phyloP scores from a whole-genome alignment of 2,888 invertebrate species.

The Himalopsyche japonica region DNA sequence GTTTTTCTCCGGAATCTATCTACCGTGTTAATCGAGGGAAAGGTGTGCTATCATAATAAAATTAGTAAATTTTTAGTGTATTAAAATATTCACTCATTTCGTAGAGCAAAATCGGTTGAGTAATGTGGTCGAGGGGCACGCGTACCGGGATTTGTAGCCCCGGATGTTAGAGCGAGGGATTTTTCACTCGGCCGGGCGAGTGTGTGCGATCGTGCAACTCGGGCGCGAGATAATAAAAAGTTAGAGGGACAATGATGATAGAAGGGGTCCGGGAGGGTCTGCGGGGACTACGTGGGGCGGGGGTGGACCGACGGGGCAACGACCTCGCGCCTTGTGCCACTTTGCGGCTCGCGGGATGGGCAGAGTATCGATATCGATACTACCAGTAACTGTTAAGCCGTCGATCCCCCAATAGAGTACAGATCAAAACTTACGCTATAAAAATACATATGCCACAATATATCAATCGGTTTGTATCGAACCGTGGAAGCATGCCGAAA shows the following conservation, averaged over 20 bases:
- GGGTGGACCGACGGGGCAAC: conserved; percentile 7
- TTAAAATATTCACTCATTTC: no score
- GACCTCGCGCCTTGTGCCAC: conserved; percentile 22
- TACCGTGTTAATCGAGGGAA: no score
- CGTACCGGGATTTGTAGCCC: neutral
- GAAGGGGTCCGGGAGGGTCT: neutral
- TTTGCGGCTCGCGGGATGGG: neutral
- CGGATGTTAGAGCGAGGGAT: neutral
- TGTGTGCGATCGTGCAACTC: neutral
- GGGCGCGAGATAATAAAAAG: neutral
- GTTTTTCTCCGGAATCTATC: no score
- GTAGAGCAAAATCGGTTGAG: no score
- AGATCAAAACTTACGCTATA: no score
- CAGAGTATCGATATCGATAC: neutral
- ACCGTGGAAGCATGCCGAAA: no score
- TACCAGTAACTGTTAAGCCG: neutral
- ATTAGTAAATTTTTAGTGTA: no score
- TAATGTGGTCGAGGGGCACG: neutral
- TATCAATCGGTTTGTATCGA: no score
- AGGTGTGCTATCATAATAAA: no score
- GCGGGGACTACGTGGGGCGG: neutral
- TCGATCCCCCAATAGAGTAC: no score
- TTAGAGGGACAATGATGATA: neutral
- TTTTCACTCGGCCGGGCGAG: neutral
- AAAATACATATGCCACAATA: no score